Conservation (phyloP, 2,797 vertebrate genomes). For the Helarctos malayanus region DNA sequence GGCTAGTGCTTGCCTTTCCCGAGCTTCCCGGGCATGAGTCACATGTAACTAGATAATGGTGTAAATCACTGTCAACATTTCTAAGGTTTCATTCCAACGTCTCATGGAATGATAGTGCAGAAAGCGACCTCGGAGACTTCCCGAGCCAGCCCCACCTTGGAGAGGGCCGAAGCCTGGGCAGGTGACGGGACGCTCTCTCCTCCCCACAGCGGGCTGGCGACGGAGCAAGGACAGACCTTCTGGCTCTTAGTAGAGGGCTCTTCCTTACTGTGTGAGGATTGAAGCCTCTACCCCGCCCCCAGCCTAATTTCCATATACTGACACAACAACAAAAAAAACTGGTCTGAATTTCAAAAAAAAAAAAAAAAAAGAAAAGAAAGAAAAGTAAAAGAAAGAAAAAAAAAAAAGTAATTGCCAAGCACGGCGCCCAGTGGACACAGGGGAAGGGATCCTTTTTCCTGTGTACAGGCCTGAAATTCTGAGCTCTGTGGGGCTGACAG, state of each 20-base stretch:
- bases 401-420: not conserved
- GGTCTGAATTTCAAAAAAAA: not conserved
- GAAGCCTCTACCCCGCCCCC: not conserved
- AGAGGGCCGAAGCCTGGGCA: not conserved
- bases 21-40: constrained; percentile 56
- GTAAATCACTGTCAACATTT: constrained; percentile 34
- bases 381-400: not conserved
- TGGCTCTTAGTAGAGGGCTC: not conserved
- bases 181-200: not conserved
- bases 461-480: too few species aligned
- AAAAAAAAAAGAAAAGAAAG: not conserved
- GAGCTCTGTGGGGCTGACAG: not conserved
- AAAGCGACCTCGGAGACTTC: not conserved
- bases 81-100: constrained; percentile 58
- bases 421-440: accelerated
- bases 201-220: not conserved
- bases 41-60: constrained; percentile 68
- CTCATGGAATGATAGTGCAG: not conserved
- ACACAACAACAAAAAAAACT: not conserved
- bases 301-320: not conserved
- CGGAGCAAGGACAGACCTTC: not conserved
- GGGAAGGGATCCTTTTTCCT: not conserved
- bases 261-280: not conserved
- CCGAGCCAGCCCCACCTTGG: not conserved
- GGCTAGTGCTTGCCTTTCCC: constrained; percentile 25